These are phyloP conservation scores for Psophia crepitans DNA, from an alignment of 2,113 vertebrate species.

Conservation along the genomic window DNA sequence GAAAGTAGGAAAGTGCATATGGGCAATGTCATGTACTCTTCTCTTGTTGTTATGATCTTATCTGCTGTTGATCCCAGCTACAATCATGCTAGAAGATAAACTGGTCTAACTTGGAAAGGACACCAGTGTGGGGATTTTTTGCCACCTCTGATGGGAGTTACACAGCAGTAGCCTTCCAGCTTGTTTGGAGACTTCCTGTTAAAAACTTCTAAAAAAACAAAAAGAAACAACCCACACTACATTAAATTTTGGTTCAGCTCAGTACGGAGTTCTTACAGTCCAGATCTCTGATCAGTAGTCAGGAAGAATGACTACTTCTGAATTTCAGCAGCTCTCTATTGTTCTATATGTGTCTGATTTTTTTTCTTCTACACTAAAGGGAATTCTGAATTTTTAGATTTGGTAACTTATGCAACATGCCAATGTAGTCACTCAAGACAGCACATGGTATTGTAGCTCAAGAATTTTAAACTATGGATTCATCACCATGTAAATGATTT, in stretches of 20 bases:
- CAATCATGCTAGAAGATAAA: neutral
- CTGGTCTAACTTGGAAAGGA: neutral
- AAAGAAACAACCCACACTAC: too few relatives aligned
- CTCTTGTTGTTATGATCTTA: neutral
- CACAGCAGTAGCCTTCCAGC: neutral
- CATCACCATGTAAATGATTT: neutral
- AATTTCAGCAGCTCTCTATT: neutral
- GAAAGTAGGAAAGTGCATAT: neutral
- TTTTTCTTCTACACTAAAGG: neutral
- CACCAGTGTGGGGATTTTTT: neutral
- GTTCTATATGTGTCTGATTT: neutral
- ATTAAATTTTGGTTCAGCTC: neutral
- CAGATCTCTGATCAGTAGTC: neutral
- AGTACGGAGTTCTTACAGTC: neutral
- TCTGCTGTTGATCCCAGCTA: neutral
- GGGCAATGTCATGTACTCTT: neutral
- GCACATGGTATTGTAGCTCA: neutral
- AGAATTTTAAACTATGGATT: neutral
- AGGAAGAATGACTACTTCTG: neutral
- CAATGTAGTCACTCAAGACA: neutral
- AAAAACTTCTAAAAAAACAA: neutral
- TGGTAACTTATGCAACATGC: neutral
- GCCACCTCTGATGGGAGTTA: neutral
- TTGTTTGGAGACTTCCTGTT: neutral
- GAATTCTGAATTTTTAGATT: neutral